Conservation (phyloP, 2,888 invertebrate species). For the Drosophila sordidapex region DNA sequence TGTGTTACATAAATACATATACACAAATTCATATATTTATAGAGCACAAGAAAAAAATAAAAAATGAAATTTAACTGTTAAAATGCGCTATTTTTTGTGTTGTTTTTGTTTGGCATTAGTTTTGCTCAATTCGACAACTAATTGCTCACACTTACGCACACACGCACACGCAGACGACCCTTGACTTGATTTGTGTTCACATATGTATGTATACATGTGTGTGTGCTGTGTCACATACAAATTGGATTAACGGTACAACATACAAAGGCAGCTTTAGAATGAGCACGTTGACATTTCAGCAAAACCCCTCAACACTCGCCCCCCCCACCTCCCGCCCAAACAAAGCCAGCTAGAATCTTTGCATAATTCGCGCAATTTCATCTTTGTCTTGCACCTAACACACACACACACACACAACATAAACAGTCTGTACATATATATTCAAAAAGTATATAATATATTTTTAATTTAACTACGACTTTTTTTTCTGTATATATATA, state of each 20-base stretch:
- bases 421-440: background rate
- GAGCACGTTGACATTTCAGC: constrained; percentile 38
- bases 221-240: constrained; percentile 43
- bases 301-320: background rate
- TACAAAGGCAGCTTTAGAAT: constrained; percentile 30
- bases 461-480: background rate
- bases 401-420: constrained; percentile 6
- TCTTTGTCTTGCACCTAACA: constrained; percentile 30
- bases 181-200: constrained; percentile 39
- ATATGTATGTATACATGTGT: constrained; percentile 3
- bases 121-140: constrained; percentile 80
- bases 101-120: constrained; percentile 52
- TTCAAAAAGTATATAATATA: constrained; percentile 8
- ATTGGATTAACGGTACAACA: constrained; percentile 67
- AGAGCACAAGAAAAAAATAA: constrained; percentile 19
- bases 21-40: constrained; percentile 24
- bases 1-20: constrained; percentile 58
- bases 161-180: constrained; percentile 33
- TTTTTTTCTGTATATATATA: constrained; percentile 18
- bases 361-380: constrained; percentile 63
- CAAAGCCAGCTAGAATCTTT: constrained; percentile 33
- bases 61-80: constrained; percentile 22
- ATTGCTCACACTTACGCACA: constrained; percentile 54
- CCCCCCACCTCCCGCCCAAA: background rate
- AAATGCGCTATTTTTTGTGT: constrained; percentile 28